Percentiles rank a stretch among this genome's conserved stretches.
Conservation (phyloP, 2,888 invertebrate species). For the Nemoura dubitans region DNA sequence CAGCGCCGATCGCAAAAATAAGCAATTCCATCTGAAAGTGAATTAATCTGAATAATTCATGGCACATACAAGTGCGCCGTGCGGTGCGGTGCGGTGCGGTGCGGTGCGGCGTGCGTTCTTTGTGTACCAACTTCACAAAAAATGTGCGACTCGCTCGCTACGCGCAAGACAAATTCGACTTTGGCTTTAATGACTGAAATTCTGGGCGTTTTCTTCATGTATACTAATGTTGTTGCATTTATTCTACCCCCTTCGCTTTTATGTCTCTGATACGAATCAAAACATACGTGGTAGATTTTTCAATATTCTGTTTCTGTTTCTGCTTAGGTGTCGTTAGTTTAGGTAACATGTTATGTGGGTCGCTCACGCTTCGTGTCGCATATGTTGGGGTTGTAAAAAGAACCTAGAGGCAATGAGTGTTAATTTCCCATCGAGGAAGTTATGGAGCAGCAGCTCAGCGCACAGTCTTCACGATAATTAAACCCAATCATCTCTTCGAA, state of each 20-base stretch:
- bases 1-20: constrained; percentile 34
- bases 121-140: background rate
- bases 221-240: background rate
- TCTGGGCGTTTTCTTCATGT: background rate
- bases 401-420: background rate
- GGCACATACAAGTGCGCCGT: background rate
- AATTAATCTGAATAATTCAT: constrained; percentile 41
- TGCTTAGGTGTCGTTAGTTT: background rate
- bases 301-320: background rate
- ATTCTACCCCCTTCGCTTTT: background rate
- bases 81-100: background rate
- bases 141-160: background rate
- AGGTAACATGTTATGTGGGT: too few species aligned
- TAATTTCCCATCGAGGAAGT: constrained; percentile 18
- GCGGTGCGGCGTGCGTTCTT: background rate
- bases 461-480: constrained; percentile 26
- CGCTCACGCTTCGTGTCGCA: background rate
- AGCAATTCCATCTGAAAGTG: constrained; percentile 31
- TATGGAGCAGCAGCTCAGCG: background rate
- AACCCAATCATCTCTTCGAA: constrained; percentile 22
- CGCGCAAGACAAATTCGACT: constrained; percentile 2
- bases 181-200: background rate
- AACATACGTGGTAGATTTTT: background rate
- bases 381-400: background rate
- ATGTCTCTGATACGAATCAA: background rate